phyloP scores from a whole-genome alignment of 2,888 invertebrate genomes.

The Patella ulyssiponensis region DNA sequence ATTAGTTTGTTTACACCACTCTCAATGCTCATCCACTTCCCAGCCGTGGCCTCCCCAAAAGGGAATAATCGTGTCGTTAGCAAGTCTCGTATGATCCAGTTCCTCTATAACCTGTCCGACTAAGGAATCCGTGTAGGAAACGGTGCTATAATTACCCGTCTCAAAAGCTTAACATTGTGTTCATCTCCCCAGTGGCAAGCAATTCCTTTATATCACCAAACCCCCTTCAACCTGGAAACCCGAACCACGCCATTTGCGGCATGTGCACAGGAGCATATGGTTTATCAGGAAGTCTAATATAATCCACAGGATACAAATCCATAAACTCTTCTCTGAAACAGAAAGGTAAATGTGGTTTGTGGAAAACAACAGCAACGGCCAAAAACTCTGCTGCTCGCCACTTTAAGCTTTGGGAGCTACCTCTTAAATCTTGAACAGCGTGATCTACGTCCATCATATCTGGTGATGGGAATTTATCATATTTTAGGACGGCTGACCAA shows the following conservation, averaged over 20 bases:
- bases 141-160: constrained; percentile 44
- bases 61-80: constrained; percentile 47
- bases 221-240: too few species aligned
- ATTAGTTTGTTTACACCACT: constrained; percentile 47
- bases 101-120: constrained; percentile 40
- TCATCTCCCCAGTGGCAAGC: too few species aligned
- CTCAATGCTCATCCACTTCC: constrained; percentile 55
- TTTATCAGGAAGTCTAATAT: constrained; percentile 25
- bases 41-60: constrained; percentile 55
- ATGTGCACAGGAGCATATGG: constrained; percentile 15
- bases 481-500: not conserved
- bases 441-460: too few species aligned
- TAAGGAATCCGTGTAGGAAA: constrained; percentile 43
- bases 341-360: constrained; percentile 46
- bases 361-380: constrained; percentile 47
- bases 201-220: too few species aligned
- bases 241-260: constrained; percentile 15
- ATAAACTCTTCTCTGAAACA: constrained; percentile 37
- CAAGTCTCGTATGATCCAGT: constrained; percentile 37
- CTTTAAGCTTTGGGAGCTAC: too few species aligned
- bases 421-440: too few species aligned
- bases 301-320: constrained; percentile 30
- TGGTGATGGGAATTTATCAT: too few species aligned
- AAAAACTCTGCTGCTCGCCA: constrained; percentile 16
- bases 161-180: too few species aligned